A percentile compares a stretch with the other conserved stretches of the same genome.
Conservation (phyloP, 2,797 vertebrate genomes). For the Hemitrygon akajei region DNA sequence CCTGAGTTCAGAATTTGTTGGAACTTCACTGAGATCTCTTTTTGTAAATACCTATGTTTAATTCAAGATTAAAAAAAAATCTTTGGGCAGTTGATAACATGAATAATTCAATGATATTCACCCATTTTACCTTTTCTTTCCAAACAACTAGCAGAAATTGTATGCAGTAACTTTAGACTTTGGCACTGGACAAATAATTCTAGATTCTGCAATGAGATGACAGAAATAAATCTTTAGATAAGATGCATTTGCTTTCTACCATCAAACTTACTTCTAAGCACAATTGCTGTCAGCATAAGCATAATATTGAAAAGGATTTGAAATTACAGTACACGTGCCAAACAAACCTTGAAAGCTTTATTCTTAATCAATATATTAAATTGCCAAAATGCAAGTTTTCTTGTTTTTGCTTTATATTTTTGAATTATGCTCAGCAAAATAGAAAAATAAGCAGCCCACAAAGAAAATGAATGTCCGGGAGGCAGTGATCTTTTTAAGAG, state of each 20-base stretch:
- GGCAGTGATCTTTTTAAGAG: neutral
- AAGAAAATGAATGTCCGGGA: neutral
- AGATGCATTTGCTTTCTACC: neutral
- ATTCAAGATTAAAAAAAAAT: neutral
- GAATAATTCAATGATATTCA: neutral
- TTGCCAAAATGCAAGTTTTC: neutral
- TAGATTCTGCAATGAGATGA: neutral
- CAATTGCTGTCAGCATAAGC: constrained; percentile 1
- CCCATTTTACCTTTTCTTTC: neutral
- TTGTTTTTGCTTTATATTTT: constrained; percentile 12
- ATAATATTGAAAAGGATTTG: constrained; percentile 14
- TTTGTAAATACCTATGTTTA: neutral
- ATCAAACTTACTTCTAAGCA: neutral
- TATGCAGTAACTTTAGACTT: neutral
- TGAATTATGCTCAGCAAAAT: constrained; percentile 14
- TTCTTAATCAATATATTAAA: constrained; percentile 26
- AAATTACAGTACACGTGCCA: neutral
- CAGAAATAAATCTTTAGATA: neutral
- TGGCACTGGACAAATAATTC: neutral
- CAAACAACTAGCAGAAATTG: neutral
- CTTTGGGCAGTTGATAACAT: neutral
- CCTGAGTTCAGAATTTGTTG: constrained; percentile 11
- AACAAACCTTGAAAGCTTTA: constrained; percentile 9
- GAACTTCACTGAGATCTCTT: neutral
- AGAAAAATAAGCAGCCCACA: neutral